Evolutionary conservation across 2,113 vertebrate species (phyloP).

Genomic region (Hemiscyllium ocellatum): DNA sequence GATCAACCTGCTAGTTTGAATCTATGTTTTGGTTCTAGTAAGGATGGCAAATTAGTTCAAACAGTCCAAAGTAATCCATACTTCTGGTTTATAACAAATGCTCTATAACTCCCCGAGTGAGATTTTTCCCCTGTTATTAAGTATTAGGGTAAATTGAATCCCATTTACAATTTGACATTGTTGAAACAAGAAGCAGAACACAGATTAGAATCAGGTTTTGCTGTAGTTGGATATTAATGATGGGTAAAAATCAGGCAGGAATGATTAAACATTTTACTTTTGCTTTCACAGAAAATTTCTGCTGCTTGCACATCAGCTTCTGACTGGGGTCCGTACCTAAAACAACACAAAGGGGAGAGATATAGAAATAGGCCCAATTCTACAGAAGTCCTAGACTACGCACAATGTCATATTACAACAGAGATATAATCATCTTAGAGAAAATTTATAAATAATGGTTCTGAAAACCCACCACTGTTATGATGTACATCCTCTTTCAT

Average conservation of each 20-base stretch:
- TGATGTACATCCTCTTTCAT: not conserved
- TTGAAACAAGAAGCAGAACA: not conserved
- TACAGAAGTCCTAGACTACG: not conserved
- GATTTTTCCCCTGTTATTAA: not conserved
- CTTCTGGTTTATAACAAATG: no score
- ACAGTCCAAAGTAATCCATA: no score
- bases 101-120: not conserved
- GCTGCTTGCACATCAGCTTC: conserved; percentile 63
- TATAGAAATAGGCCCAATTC: conserved; percentile 55
- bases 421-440: not conserved
- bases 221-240: not conserved
- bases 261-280: not conserved
- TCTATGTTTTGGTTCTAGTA: no score
- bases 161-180: not conserved
- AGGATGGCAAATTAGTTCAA: no score
- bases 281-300: conserved; percentile 63
- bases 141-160: not conserved
- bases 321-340: conserved; percentile 81
- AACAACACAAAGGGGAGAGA: conserved; percentile 66
- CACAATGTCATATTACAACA: not conserved
- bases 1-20: no score
- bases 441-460: not conserved
- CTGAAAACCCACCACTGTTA: not conserved
- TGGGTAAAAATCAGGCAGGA: not conserved
- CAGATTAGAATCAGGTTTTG: not conserved